A percentile compares a stretch with the other conserved stretches of the same genome.
Evolutionary conservation across 2,113 vertebrate genomes (phyloP).

Genomic region (Chlorocebus sabaeus): DNA sequence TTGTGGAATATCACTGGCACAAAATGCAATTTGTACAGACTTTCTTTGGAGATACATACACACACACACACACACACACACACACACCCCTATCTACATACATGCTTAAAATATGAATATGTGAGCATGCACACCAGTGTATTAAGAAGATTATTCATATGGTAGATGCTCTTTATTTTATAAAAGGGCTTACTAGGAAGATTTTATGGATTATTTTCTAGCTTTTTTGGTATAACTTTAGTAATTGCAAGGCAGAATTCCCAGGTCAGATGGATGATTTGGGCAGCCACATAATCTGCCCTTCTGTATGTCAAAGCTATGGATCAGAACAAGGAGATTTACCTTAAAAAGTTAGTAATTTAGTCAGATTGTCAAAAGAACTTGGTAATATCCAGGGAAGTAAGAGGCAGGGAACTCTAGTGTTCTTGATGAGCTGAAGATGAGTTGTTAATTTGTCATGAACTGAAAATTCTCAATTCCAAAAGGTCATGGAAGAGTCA

Average conservation of each 20-base stretch:
- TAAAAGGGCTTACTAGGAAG: not conserved
- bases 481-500: not conserved
- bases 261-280: not conserved
- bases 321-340: not conserved
- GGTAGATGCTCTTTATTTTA: constrained; percentile 4
- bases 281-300: not conserved
- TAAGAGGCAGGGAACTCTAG: not conserved
- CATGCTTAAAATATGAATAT: constrained; percentile 10
- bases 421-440: not conserved
- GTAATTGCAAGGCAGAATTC: not conserved
- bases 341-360: not conserved
- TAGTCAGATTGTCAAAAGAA: not conserved
- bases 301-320: not conserved
- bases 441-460: not conserved
- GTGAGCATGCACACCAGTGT: not conserved
- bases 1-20: not conserved
- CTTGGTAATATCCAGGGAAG: not conserved
- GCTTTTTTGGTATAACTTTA: not conserved
- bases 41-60: not conserved
- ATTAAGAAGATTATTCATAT: not conserved
- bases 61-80: too few species aligned
- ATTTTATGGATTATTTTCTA: not conserved
- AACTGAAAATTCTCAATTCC: not conserved
- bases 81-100: not conserved
- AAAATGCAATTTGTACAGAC: not conserved